Evolutionary conservation across 2,888 invertebrate species (phyloP), one percentile per base, ranked within the genome.

Genomic region (Hirtodrosophila histrioides): DNA sequence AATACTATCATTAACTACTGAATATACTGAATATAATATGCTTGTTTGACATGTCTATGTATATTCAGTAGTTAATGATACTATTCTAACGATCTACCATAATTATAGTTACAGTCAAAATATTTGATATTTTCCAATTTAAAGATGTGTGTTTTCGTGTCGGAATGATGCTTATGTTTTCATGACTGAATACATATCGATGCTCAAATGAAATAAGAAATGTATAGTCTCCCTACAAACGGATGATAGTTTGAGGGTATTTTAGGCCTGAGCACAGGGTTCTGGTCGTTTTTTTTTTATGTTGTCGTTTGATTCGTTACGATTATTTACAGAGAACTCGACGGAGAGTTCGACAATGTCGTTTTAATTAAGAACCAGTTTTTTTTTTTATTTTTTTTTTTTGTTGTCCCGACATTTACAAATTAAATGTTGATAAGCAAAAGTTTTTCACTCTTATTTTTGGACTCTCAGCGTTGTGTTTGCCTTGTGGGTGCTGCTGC

Each of bases 291-390:
- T 23, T 39, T 53, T 48, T 48, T 50, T 70, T 50, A 75, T 73
- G 56, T 75, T 68, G 61, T 72, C 65, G 67, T 64, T 82, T 69
- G 74, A 83, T 82, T 79, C 83, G 80, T 67, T 86, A 72, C 65
- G 80, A 74, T 86, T 82, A 70, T 76, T 86, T 79, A 83, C 77
- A 79, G 49, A 83, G 66, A 83, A 69, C 69, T 79, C 64, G 61
- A 83, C 68, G 54, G 48, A 55, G 56, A 58, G 41, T 44, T 50
- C 58, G 33, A 66, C 46, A 63, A 64, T 75, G 71, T 86, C 74
- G 78, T 64, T 71, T 86, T 86, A 82, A 82, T 86, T 86, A 86
- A 86, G 69, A 82, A 82, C 84, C 71, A 64, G 86, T 83, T 69
- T 58, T 60, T 45, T 66, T 55, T 61, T 69, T 58, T 60, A 45